Percentiles rank a stretch among this genome's conserved stretches.
phyloP scores from a whole-genome alignment of 1,140 invertebrate genomes.

The Saccostrea cuccullata region DNA sequence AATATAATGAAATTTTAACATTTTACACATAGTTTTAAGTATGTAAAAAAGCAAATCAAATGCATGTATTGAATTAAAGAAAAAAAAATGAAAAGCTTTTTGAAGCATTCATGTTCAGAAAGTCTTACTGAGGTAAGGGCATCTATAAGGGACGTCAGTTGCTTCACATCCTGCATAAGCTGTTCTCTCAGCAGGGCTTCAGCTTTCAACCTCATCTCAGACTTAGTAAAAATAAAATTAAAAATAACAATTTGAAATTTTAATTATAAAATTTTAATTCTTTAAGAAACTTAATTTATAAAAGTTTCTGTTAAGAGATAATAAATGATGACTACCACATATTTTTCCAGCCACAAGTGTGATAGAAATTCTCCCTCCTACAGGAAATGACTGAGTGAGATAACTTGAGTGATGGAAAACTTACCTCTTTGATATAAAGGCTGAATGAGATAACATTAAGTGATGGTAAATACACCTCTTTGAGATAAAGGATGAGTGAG shows the following conservation, averaged over 20 bases:
- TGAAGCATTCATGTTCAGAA: not conserved
- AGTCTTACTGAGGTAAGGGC: slow-evolving; percentile 72
- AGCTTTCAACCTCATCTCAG: slow-evolving; percentile 68
- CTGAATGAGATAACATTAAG: no score
- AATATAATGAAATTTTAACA: not conserved
- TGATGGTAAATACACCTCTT: no score
- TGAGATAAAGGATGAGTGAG: no score
- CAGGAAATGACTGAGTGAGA: no score
- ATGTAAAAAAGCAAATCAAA: no score
- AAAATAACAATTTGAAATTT: not conserved
- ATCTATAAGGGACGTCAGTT: slow-evolving; percentile 70
- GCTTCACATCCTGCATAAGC: slow-evolving; percentile 71
- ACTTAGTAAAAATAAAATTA: slow-evolving; percentile 56
- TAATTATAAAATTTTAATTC: not conserved
- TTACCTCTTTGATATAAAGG: no score
- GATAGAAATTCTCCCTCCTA: not conserved
- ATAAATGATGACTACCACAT: not conserved
- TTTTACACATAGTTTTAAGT: not conserved
- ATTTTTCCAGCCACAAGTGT: not conserved
- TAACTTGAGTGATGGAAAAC: not conserved
- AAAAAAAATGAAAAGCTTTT: no score
- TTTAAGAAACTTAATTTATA: not conserved
- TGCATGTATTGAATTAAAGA: no score
- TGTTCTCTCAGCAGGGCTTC: slow-evolving; percentile 73
- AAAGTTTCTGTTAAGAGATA: not conserved